These are phyloP conservation scores for Lasioglossum marginatum DNA, from an alignment of 2,888 invertebrate genomes.

Conservation along the genomic window DNA sequence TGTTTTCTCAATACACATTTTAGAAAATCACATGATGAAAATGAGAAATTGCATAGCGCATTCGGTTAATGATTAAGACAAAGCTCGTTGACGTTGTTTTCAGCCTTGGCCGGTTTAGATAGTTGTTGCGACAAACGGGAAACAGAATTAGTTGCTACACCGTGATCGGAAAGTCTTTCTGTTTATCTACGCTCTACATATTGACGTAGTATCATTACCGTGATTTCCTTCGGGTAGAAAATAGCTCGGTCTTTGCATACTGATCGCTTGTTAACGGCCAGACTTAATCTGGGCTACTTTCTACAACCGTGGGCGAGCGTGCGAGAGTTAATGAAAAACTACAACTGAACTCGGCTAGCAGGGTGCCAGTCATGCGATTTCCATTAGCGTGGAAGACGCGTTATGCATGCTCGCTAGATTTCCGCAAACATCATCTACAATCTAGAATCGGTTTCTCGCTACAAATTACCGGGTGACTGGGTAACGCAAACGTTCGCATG, in stretches of 20 bases:
- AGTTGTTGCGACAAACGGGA: slow-evolving; percentile 25
- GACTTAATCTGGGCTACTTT: slow-evolving; percentile 75
- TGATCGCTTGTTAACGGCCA: slow-evolving; percentile 72
- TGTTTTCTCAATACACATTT: too few species aligned
- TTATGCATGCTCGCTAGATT: slow-evolving; percentile 11
- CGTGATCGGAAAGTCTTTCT: slow-evolving; percentile 23
- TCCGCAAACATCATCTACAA: slow-evolving; percentile 12
- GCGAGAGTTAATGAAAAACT: slow-evolving; percentile 70
- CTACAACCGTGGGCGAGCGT: slow-evolving; percentile 68
- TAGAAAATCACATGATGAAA: too few species aligned
- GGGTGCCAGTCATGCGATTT: slow-evolving; percentile 30
- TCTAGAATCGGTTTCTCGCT: background rate
- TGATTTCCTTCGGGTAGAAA: slow-evolving; percentile 74
- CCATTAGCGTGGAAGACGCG: slow-evolving; percentile 7
- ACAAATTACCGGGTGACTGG: background rate
- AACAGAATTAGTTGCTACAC: slow-evolving; percentile 26
- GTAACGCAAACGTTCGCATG: background rate
- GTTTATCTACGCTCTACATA: slow-evolving; percentile 72
- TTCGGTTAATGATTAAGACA: background rate
- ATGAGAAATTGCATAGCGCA: too few species aligned
- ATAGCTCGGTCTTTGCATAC: slow-evolving; percentile 73
- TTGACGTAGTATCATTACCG: slow-evolving; percentile 64
- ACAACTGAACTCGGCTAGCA: slow-evolving; percentile 22
- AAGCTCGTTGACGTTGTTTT: background rate
- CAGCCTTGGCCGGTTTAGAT: background rate